Conservation (phyloP, 2,113 vertebrate genomes). For the Phaethornis superciliosus region DNA sequence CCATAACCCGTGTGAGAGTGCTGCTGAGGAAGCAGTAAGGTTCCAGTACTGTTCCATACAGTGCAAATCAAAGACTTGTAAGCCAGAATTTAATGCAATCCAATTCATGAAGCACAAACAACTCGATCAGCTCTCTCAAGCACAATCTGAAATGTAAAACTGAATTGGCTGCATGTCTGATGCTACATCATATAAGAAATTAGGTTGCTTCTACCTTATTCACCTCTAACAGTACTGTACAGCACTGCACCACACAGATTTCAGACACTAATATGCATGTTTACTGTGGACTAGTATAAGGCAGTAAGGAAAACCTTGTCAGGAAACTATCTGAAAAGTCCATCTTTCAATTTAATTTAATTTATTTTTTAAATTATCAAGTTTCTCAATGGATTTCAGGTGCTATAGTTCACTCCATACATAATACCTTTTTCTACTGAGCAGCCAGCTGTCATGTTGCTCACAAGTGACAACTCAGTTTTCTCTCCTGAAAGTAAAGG, state of each 20-base stretch:
- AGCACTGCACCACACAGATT: no score
- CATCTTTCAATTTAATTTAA: not conserved
- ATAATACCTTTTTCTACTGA: not conserved
- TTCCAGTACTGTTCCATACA: not conserved
- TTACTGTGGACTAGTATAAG: not conserved
- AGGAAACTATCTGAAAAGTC: not conserved
- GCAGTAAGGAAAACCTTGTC: not conserved
- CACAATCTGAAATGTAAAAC: not conserved
- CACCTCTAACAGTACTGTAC: not conserved
- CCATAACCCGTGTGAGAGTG: not conserved
- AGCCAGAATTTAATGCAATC: not conserved
- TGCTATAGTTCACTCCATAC: not conserved
- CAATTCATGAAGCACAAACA: not conserved
- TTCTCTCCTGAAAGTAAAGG: not conserved
- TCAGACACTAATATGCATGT: rapidly evolving
- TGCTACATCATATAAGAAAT: not conserved
- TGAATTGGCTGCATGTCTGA: not conserved
- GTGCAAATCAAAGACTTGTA: not conserved
- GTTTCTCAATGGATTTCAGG: not conserved
- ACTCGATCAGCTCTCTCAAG: not conserved
- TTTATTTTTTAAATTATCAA: not conserved
- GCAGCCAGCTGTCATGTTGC: not conserved
- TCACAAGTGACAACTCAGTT: not conserved
- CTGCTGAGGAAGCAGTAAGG: not conserved
- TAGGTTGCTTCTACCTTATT: not conserved